Base-by-base conservation (phyloP, 2,113 vertebrate genomes). In the Paramisgurnus dabryanus region DNA sequence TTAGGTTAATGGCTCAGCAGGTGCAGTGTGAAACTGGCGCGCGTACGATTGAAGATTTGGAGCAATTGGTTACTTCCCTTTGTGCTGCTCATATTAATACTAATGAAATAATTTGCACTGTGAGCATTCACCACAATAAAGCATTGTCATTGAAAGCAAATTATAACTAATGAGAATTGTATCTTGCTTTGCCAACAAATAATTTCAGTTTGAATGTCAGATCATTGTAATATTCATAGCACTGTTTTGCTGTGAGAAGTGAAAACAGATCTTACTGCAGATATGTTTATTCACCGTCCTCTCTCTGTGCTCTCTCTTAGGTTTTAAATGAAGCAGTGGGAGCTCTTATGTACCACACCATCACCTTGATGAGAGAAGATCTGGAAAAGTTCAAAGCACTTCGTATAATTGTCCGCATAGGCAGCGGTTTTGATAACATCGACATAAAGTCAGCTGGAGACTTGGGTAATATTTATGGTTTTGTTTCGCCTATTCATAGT, bases 331-430 rank as follows among this genome's bases (percentile, higher is more conserved):
- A 99, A 90, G 98, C 98, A 0, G 98, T 99, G 83, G 98, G 97
- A 34, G 98, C 98, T 0, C 91, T 99, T 85, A 99, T 99, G 97
- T 99, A 99, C 89, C 98, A 99, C 91, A 99, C 98, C 81, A 99
- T 99, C 91, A 99, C 98, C 27, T 93, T 99, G 87, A 99, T 97
- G 86, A 91, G 96, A 82, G 98, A 99, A 91, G 98, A 99, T 86
- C 90, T 99, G 92, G 98, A 99, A 88, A 99, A 99, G 90, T 99
- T 99, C 87, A 99, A 99, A 93, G 97, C 95, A 49, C 95, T 99
- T 71, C 94, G 98, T 72, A 96, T 99, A 88, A 99, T 99, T 2
- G 97, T 99, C 58, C 95, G 98, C 71, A 98, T 99, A 12, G 98
- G 97, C 88, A 99, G 98, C 6, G 98, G 98, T 58, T 99, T 97